Conservation (phyloP, 1,140 invertebrate genomes). For the Gonatopus flavifemur region DNA sequence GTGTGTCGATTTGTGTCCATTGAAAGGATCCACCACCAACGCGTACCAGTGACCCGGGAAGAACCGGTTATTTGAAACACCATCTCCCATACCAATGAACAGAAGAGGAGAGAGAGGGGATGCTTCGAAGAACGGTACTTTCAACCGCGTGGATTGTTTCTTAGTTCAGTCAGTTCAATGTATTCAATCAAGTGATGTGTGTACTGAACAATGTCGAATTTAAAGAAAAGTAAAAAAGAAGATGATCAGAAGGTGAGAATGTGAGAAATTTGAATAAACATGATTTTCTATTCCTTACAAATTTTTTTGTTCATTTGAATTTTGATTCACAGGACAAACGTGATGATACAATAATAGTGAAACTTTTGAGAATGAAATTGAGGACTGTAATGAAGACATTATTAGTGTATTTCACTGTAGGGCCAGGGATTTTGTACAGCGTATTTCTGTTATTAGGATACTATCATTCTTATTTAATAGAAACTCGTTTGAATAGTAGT, state of each 20-base stretch:
- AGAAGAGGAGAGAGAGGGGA: slow-evolving; percentile 6
- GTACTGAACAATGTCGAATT: too few relatives aligned
- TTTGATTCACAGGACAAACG: not conserved
- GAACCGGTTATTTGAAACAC: too few relatives aligned
- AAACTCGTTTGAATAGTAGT: slow-evolving; percentile 10
- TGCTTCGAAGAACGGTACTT: slow-evolving; percentile 16
- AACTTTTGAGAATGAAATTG: slow-evolving; percentile 34
- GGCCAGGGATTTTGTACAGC: slow-evolving; percentile 34
- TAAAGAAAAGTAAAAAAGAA: slow-evolving; percentile 9
- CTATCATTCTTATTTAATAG: slow-evolving; percentile 23
- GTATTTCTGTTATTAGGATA: slow-evolving; percentile 28
- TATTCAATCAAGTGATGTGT: too few relatives aligned
- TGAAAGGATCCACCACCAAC: too few relatives aligned
- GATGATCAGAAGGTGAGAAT: slow-evolving; percentile 13
- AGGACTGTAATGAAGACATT: slow-evolving; percentile 33
- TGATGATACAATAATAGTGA: not conserved
- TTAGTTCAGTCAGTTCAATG: slow-evolving; percentile 1
- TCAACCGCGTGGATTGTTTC: not conserved
- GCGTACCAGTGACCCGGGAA: too few relatives aligned
- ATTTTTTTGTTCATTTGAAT: not conserved
- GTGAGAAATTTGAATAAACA: not conserved
- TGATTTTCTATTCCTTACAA: not conserved
- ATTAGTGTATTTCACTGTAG: slow-evolving; percentile 27
- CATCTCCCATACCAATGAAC: too few relatives aligned
- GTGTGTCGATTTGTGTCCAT: too few relatives aligned